Evolutionary conservation across 2,888 invertebrate species (phyloP).

Genomic region (Atethmia centrago): DNA sequence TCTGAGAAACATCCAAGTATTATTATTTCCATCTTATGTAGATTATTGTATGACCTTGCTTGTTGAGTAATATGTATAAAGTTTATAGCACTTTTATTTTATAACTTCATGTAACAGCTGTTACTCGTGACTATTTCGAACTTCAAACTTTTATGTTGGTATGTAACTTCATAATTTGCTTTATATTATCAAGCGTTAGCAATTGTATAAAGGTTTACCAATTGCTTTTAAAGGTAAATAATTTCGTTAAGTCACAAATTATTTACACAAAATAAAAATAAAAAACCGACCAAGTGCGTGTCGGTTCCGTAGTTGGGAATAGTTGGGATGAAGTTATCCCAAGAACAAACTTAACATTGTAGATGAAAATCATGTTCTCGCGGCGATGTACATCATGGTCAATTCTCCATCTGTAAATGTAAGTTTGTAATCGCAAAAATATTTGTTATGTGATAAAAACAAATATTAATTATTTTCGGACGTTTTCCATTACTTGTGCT

Average conservation of each 20-base stretch:
- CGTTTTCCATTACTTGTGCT: too few species aligned
- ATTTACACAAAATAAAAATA: not conserved
- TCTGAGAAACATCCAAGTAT: conserved; percentile 83
- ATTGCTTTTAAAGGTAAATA: not conserved
- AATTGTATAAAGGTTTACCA: not conserved
- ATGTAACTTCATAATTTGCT: not conserved
- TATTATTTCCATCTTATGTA: conserved; percentile 17
- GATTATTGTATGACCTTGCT: not conserved
- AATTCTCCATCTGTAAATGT: too few species aligned
- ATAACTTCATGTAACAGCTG: conserved; percentile 35
- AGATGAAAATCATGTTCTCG: too few species aligned
- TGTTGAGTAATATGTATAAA: conserved; percentile 16
- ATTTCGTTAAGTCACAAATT: not conserved
- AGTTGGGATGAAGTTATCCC: too few species aligned
- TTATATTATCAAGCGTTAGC: not conserved
- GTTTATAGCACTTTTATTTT: conserved; percentile 44
- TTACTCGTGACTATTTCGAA: conserved; percentile 2
- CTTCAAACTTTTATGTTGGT: not conserved
- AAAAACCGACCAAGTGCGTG: too few species aligned
- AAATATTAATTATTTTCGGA: too few species aligned
- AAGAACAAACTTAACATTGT: too few species aligned
- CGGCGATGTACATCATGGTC: too few species aligned
- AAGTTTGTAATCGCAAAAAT: too few species aligned
- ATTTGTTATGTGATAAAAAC: too few species aligned
- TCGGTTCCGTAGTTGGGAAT: too few species aligned